phyloP scores from a whole-genome alignment of 37 sponge, comb jelly and placozoan species.

The Spongilla lacustris region DNA sequence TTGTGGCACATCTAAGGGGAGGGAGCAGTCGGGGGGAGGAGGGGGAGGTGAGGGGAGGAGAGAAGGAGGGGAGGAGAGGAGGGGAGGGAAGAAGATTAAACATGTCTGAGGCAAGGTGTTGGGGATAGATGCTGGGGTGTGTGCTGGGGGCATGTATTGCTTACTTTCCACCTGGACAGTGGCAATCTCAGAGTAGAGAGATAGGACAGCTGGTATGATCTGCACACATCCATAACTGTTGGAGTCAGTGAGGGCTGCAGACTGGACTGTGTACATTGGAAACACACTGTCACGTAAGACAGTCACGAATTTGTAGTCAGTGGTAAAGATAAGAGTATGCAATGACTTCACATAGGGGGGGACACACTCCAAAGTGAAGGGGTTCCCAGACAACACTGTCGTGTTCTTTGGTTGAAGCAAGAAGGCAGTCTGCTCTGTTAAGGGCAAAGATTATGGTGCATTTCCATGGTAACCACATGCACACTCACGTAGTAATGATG shows the following conservation, averaged over 20 bases:
- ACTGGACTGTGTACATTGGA: background rate
- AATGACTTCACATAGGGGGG: background rate
- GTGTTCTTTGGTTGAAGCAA: constrained; percentile 8
- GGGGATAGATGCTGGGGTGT: too few relatives aligned
- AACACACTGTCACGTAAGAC: constrained; percentile 8
- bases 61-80: too few relatives aligned
- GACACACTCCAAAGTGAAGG: constrained; percentile 35
- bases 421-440: background rate
- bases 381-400: background rate
- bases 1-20: too few relatives aligned
- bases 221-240: background rate
- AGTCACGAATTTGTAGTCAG: background rate
- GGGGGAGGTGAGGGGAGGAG: too few relatives aligned
- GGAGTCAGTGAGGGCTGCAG: background rate
- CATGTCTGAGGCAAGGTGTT: too few relatives aligned
- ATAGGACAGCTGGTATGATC: background rate
- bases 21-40: too few relatives aligned
- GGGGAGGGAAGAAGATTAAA: too few relatives aligned
- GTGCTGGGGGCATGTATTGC: background rate
- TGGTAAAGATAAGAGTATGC: background rate
- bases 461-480: background rate
- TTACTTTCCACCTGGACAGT: background rate
- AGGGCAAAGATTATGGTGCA: background rate
- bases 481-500: background rate
- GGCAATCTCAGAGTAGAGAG: background rate